phyloP scores from a whole-genome alignment of 2,113 vertebrate genomes.

The Tyrannus savana region DNA sequence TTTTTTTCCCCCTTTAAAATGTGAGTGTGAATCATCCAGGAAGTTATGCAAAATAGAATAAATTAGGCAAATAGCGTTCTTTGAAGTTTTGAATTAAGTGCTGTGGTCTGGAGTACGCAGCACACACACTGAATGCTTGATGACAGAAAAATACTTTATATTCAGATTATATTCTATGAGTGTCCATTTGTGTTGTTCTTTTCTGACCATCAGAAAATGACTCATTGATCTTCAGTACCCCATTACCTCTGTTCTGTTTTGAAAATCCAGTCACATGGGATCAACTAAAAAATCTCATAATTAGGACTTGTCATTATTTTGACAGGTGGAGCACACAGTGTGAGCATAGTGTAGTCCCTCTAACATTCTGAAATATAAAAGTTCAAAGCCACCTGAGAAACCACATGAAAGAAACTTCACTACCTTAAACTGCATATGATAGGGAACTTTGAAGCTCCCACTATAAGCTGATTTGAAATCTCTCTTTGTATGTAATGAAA shows the following conservation, averaged over 20 bases:
- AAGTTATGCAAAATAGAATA: not conserved
- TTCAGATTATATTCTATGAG: not conserved
- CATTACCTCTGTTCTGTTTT: not conserved
- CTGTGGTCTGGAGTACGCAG: not conserved
- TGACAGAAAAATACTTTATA: not conserved
- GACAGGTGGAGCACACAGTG: not conserved
- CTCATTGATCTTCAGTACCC: not conserved
- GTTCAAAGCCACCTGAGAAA: not conserved
- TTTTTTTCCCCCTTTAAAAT: not conserved
- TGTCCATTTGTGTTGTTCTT: not conserved
- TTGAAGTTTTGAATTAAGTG: not conserved
- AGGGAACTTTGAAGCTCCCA: not conserved
- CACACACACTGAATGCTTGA: not conserved
- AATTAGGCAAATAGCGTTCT: not conserved
- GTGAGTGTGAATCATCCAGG: not conserved
- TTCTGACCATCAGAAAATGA: constrained; percentile 4
- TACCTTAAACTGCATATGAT: not conserved
- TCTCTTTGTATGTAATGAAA: not conserved
- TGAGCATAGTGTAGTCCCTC: not conserved
- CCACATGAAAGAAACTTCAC: not conserved
- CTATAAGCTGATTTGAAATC: not conserved
- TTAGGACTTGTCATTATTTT: not conserved
- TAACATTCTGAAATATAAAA: not conserved
- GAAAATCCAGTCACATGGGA: not conserved
- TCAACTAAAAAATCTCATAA: not conserved